phyloP scores from a whole-genome alignment of 2,797 vertebrate genomes.

The Sebastes matsubarae region DNA sequence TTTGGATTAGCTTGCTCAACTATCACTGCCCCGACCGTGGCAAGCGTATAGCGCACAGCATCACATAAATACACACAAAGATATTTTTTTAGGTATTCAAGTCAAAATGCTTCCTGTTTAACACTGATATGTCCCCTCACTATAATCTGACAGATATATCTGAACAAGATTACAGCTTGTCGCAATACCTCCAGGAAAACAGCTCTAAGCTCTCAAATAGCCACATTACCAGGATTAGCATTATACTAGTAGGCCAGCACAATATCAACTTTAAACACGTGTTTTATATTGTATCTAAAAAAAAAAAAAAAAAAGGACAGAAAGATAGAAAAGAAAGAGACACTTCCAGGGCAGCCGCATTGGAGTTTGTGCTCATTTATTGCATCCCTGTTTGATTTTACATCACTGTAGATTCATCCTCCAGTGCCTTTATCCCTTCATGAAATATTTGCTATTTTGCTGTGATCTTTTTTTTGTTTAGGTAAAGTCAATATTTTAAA shows the following conservation, averaged over 20 bases:
- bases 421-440: conserved; percentile 26
- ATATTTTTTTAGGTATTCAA: conserved; percentile 3
- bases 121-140: conserved; percentile 5
- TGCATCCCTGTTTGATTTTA: conserved; percentile 19
- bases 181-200: conserved; percentile 2
- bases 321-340: conserved; percentile 6
- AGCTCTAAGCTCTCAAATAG: conserved; percentile 6
- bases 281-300: not conserved
- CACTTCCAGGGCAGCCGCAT: conserved; percentile 43
- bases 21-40: not conserved
- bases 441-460: conserved; percentile 30
- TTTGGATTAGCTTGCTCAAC: conserved; percentile 33
- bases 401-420: conserved; percentile 1
- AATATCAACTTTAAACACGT: conserved; percentile 17
- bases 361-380: conserved; percentile 24
- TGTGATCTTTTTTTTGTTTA: conserved; percentile 22
- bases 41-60: not conserved
- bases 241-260: not conserved
- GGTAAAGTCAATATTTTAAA: conserved; percentile 38
- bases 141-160: conserved; percentile 40
- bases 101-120: conserved; percentile 3
- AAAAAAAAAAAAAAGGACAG: not conserved
- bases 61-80: conserved; percentile 7
- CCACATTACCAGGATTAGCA: conserved; percentile 15
- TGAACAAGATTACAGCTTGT: conserved; percentile 26